Conservation (phyloP, 1,140 invertebrate genomes). For the Battus philenor region DNA sequence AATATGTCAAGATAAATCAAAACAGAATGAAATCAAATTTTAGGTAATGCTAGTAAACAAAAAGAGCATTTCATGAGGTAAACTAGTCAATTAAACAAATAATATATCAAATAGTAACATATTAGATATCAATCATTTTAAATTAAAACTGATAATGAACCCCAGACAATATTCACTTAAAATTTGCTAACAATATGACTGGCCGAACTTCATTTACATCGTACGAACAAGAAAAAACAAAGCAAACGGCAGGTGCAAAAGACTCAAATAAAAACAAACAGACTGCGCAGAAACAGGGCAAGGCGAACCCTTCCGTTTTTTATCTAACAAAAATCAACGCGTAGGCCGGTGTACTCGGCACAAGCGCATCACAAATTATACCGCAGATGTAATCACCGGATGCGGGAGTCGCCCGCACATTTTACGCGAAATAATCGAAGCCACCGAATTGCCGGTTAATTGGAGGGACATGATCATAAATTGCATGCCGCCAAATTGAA, state of each 20-base stretch:
- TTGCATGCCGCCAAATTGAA: constrained; percentile 58
- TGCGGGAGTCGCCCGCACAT: constrained; percentile 70
- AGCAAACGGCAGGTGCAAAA: constrained; percentile 60
- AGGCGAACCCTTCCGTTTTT: constrained; percentile 55
- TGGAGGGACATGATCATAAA: constrained; percentile 64
- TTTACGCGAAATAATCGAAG: constrained; percentile 71
- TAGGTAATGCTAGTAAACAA: no score
- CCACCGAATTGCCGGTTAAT: constrained; percentile 72
- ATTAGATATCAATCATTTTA: no score
- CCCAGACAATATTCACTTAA: no score
- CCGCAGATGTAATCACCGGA: constrained; percentile 66
- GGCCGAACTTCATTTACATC: constrained; percentile 42
- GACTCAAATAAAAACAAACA: constrained; percentile 53
- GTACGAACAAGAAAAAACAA: constrained; percentile 39
- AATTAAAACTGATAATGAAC: no score
- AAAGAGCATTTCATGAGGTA: no score
- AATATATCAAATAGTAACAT: no score
- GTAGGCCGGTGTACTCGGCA: constrained; percentile 45
- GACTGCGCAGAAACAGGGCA: constrained; percentile 30
- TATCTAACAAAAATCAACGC: constrained; percentile 67
- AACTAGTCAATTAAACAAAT: no score
- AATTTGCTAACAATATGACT: constrained; percentile 26
- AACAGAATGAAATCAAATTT: no score
- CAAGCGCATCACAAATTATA: constrained; percentile 68
- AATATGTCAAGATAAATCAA: no score